phyloP scores from a whole-genome alignment of 2,888 invertebrate genomes.

The Sinopyrophorus schimmeli region DNA sequence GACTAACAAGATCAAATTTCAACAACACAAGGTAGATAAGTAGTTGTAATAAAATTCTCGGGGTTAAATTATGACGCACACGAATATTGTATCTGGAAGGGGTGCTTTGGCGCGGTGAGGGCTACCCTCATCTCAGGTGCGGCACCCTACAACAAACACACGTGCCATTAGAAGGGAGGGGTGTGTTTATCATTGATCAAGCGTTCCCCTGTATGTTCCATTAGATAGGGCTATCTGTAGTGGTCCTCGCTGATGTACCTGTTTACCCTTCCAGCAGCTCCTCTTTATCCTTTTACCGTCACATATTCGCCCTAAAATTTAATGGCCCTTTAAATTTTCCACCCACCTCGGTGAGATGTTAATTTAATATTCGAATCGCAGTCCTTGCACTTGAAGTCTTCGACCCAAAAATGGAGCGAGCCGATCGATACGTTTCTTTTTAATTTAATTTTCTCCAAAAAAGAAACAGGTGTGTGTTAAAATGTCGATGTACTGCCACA shows the following conservation, averaged over 20 bases:
- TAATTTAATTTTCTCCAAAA: too few species aligned
- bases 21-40: conserved; percentile 5
- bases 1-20: conserved; percentile 10
- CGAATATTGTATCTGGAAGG: conserved; percentile 12
- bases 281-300: conserved; percentile 6
- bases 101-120: conserved; percentile 11
- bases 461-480: too few species aligned
- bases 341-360: too few species aligned
- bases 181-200: conserved; percentile 34
- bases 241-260: conserved; percentile 23
- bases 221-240: conserved; percentile 29
- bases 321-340: neutral
- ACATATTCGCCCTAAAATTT: neutral
- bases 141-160: conserved; percentile 30
- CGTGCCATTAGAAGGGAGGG: conserved; percentile 34
- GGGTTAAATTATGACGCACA: conserved; percentile 16
- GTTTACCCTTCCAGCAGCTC: conserved; percentile 19
- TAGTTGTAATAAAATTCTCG: conserved; percentile 19
- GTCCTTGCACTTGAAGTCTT: too few species aligned
- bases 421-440: too few species aligned
- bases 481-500: too few species aligned
- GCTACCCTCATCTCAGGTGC: conserved; percentile 29
- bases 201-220: conserved; percentile 30
- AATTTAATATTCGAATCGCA: too few species aligned
- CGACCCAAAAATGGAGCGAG: too few species aligned